Evolutionary conservation across 2,888 invertebrate genomes (phyloP).

Genomic region (Pyrrhosoma nymphula): DNA sequence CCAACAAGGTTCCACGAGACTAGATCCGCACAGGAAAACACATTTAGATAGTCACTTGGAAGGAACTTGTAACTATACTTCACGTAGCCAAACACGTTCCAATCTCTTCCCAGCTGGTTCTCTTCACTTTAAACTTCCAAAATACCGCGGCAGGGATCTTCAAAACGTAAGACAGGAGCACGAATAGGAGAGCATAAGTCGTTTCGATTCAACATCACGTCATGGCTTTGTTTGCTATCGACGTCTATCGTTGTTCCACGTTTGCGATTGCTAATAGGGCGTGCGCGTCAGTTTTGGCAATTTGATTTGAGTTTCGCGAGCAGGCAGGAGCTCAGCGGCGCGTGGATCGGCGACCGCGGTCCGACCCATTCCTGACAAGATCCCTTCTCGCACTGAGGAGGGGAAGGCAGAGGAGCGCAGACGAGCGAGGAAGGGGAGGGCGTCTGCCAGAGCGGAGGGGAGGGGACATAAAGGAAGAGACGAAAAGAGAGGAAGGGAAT

Average conservation of each 20-base stretch:
- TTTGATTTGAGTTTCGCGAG: not conserved
- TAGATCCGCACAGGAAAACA: not conserved
- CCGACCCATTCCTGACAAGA: slow-evolving; percentile 6
- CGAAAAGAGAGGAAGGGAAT: not conserved
- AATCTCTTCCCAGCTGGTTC: not conserved
- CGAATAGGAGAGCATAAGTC: not conserved
- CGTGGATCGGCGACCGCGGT: not conserved
- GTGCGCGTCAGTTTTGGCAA: not conserved
- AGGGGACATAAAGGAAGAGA: not conserved
- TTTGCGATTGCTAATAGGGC: not conserved
- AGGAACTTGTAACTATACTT: not conserved
- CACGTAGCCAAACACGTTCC: not conserved
- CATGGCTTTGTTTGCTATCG: too few relatives aligned
- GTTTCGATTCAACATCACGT: not conserved
- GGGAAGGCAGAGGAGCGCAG: not conserved
- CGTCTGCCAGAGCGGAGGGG: not conserved
- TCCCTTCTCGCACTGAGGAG: slow-evolving; percentile 13
- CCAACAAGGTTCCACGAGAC: not conserved
- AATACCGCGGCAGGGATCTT: not conserved
- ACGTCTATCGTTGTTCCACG: not conserved
- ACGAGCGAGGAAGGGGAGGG: not conserved
- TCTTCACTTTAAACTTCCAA: not conserved
- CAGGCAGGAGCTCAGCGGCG: not conserved
- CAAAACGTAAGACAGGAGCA: not conserved
- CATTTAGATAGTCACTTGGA: not conserved